Evolutionary conservation across 2,113 vertebrate genomes (phyloP).

Genomic region (Cyprinus carpio): DNA sequence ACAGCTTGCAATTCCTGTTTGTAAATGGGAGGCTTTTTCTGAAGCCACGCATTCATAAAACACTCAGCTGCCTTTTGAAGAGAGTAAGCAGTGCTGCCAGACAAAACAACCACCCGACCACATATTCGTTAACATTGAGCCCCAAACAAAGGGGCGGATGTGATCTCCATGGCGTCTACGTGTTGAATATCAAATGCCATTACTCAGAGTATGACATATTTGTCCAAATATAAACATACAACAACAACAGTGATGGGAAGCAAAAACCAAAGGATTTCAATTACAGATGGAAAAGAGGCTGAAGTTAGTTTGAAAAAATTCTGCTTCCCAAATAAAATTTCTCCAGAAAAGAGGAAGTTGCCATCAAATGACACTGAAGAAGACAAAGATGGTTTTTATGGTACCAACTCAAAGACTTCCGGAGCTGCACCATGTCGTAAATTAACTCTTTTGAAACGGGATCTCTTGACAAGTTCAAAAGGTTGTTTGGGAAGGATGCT

Average conservation of each 20-base stretch:
- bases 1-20: constrained; percentile 89
- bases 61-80: constrained; percentile 86
- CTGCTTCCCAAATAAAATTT: neutral
- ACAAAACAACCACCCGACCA: constrained; percentile 68
- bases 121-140: constrained; percentile 68
- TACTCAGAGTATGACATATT: constrained; percentile 87
- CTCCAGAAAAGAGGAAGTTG: constrained; percentile 62
- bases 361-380: constrained; percentile 39
- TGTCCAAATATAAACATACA: too few relatives aligned
- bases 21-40: constrained; percentile 88
- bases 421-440: constrained; percentile 59
- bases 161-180: constrained; percentile 84
- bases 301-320: constrained; percentile 46
- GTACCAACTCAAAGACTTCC: constrained; percentile 57
- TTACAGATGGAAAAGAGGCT: neutral
- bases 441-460: constrained; percentile 72
- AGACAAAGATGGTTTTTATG: neutral
- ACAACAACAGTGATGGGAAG: neutral
- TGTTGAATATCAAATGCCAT: constrained; percentile 86
- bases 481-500: constrained; percentile 73
- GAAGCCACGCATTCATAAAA: constrained; percentile 90
- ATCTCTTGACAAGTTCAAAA: constrained; percentile 89
- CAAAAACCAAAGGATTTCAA: constrained; percentile 14
- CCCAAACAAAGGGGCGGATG: constrained; percentile 76
- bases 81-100: constrained; percentile 70